These are phyloP conservation scores for Drosophila mettleri DNA, from an alignment of 2,888 invertebrate genomes.

Conservation along the genomic window DNA sequence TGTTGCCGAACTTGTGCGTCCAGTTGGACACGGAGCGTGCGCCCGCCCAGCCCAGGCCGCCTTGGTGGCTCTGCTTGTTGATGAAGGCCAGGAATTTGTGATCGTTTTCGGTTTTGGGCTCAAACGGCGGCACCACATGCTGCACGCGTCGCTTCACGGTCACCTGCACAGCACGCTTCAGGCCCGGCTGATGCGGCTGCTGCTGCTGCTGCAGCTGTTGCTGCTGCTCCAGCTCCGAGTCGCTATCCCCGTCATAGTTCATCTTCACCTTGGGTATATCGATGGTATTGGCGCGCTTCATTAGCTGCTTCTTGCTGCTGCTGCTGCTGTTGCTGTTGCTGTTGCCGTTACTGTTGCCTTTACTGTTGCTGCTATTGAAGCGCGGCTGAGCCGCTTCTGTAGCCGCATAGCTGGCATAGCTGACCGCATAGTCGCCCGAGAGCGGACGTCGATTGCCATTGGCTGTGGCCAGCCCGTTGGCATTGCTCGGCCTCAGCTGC, in stretches of 20 bases:
- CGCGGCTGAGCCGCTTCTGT: constrained; percentile 36
- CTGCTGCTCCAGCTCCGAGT: constrained; percentile 82
- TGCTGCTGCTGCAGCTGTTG: constrained; percentile 28
- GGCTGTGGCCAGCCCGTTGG: background rate
- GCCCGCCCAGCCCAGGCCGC: constrained; percentile 83
- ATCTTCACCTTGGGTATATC: constrained; percentile 91
- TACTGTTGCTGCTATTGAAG: constrained; percentile 82
- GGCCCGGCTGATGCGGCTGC: constrained; percentile 84
- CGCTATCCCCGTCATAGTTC: constrained; percentile 85
- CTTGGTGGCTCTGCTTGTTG: constrained; percentile 89
- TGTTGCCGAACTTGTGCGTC: constrained; percentile 93
- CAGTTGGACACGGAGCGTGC: constrained; percentile 88
- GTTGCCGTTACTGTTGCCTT: constrained; percentile 84
- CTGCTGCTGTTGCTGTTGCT: constrained; percentile 87
- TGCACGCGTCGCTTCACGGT: constrained; percentile 85
- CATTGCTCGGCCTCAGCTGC: background rate
- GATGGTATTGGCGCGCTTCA: constrained; percentile 95
- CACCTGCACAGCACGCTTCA: constrained; percentile 87
- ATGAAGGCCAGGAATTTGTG: constrained; percentile 93
- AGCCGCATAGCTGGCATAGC: constrained; percentile 73
- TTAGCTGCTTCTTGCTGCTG: constrained; percentile 88
- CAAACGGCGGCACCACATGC: constrained; percentile 88
- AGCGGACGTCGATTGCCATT: constrained; percentile 62
- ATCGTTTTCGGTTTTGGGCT: constrained; percentile 94
- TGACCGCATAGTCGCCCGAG: constrained; percentile 80